Base-by-base conservation (phyloP, 2,797 vertebrate species). In the Pygocentrus nattereri region DNA sequence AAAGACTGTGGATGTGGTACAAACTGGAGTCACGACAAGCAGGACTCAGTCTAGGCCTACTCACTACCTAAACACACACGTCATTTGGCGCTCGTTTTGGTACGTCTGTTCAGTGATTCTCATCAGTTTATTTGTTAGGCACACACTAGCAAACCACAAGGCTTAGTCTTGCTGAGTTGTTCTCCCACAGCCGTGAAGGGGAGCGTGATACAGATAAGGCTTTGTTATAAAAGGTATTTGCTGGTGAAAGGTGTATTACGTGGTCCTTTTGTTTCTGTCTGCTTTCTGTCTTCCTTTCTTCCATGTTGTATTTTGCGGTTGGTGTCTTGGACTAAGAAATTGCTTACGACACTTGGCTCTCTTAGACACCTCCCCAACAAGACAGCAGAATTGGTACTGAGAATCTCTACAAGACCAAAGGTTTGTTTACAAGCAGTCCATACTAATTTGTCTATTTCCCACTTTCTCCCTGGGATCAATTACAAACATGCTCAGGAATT, bases 1-100 rank as follows among this genome's bases (percentile, higher is more conserved):
- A 75, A 90, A 87, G 85, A 82, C 77, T 38, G 80, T 86, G 86
- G 88, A 91, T 92, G 88, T 92, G 91, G 90, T 87, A 90, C 86
- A 88, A 71, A 49, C 54, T 70, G 82, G 77, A 87, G 88, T 88
- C 89, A 88, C 88, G 89, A 90, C 87, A 90, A 86, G 52, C 31
- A 73, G 74, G 64, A 78, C 69, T 70, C 65, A 70, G 70, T 38
- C 52, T 41, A 52, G 64, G 47, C 23, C 75, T 67, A 62, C 58
- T 83, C 69, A 61, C 76, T 74, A 27, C 73, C 59, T 50, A 74
- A 71, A 81, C 74, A 74, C 77, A 62, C 49, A 74, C 65, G 47
- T 76, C 31, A 47, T 81, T 76, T 72, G 76, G 21, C 41, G 50
- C 67, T 41, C 18, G 18, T 8, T 8, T 61, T 70, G 30, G 44